These are phyloP conservation scores for Telmatherina bonti DNA, from an alignment of 2,797 vertebrate genomes.

Conservation along the genomic window DNA sequence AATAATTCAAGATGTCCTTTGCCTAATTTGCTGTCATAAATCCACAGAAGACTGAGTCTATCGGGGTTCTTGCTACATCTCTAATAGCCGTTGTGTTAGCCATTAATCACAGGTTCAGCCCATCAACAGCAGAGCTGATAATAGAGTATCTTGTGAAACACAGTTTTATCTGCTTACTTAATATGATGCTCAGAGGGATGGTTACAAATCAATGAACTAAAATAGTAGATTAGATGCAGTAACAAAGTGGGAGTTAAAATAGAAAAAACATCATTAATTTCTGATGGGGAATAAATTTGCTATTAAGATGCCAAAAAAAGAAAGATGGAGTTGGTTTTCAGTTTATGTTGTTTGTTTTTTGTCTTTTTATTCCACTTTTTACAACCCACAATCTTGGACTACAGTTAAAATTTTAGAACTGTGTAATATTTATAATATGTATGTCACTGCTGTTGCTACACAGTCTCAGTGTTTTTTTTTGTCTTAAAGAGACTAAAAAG, in stretches of 20 bases:
- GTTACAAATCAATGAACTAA: slow-evolving; percentile 43
- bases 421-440: too few species aligned
- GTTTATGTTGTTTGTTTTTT: background rate
- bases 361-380: background rate
- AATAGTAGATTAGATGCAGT: background rate
- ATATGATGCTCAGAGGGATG: slow-evolving; percentile 25
- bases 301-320: background rate
- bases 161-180: slow-evolving; percentile 32
- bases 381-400: background rate
- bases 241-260: too few species aligned
- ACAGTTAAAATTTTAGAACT: too few species aligned
- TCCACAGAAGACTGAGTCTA: slow-evolving; percentile 9
- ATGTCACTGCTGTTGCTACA: too few species aligned
- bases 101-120: slow-evolving; percentile 39
- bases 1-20: slow-evolving; percentile 42
- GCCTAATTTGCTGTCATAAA: slow-evolving; percentile 43
- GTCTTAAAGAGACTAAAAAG: background rate
- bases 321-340: background rate
- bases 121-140: slow-evolving; percentile 43
- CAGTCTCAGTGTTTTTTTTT: slow-evolving; percentile 30
- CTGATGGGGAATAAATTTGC: background rate
- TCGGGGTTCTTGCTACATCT: slow-evolving; percentile 34
- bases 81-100: slow-evolving; percentile 26
- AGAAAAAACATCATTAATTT: slow-evolving; percentile 14
- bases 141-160: slow-evolving; percentile 33